Evolutionary conservation across 2,113 vertebrate genomes (phyloP).

Genomic region (Silurus asotus): DNA sequence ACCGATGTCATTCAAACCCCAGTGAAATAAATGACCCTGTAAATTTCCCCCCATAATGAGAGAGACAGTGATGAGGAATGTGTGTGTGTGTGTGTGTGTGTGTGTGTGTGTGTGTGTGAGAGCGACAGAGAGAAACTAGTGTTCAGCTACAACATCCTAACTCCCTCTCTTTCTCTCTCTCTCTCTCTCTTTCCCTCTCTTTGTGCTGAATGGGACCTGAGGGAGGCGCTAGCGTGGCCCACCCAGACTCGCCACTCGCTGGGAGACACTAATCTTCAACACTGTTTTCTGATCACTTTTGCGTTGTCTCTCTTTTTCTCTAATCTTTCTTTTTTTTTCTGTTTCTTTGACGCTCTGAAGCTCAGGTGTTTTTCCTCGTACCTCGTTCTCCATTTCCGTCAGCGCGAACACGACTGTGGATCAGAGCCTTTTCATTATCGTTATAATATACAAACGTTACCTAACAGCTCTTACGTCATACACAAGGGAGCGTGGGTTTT

Average conservation of each 20-base stretch:
- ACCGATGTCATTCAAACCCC: conserved; percentile 84
- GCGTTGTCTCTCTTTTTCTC: not conserved
- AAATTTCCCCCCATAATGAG: conserved; percentile 91
- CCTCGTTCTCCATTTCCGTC: not conserved
- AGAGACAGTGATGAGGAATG: conserved; percentile 78
- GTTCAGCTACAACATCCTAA: conserved; percentile 58
- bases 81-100: conserved; percentile 36
- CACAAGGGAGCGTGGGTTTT: not conserved
- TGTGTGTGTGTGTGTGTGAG: conserved; percentile 63
- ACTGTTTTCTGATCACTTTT: conserved; percentile 26
- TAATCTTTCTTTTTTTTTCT: not conserved
- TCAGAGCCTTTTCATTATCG: not conserved
- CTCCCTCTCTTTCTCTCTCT: conserved; percentile 7
- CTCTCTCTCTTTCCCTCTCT: conserved; percentile 29
- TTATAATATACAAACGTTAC: not conserved
- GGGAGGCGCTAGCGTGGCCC: conserved; percentile 81
- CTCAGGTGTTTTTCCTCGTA: conserved; percentile 44
- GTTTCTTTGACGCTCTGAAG: not conserved
- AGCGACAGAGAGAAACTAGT: conserved; percentile 18
- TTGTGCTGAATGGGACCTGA: conserved; percentile 76
- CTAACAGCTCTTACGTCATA: not conserved
- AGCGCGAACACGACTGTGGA: not conserved
- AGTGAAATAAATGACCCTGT: conserved; percentile 91
- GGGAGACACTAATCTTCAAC: conserved; percentile 64
- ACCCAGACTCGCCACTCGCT: conserved; percentile 79